Conservation (phyloP, 2,797 vertebrate genomes). For the Leucoraja ocellata region DNA sequence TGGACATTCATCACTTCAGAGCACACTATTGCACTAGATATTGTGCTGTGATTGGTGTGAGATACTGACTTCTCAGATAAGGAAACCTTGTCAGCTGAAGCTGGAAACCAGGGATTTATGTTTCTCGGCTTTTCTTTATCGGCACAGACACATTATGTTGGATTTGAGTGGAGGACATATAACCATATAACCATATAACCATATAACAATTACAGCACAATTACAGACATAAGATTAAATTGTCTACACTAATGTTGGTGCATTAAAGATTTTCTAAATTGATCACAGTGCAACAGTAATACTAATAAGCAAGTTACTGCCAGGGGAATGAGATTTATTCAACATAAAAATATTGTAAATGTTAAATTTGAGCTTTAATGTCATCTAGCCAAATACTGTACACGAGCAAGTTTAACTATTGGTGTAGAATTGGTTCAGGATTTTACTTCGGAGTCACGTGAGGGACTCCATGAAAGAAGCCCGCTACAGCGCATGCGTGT, state of each 20-base stretch:
- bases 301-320: not conserved
- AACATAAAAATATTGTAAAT: not conserved
- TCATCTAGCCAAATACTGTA: not conserved
- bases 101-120: conserved; percentile 44
- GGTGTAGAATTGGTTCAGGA: not conserved
- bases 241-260: conserved; percentile 9
- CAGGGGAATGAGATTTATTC: not conserved
- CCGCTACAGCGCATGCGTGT: too few species aligned
- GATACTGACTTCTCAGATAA: conserved; percentile 42
- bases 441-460: too few species aligned
- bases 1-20: conserved; percentile 52
- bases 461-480: too few species aligned
- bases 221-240: conserved; percentile 40
- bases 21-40: conserved; percentile 44
- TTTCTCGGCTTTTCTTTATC: conserved; percentile 44
- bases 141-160: conserved; percentile 38
- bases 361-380: not conserved
- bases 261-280: conserved; percentile 38
- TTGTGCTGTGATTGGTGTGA: conserved; percentile 43
- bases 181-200: too few species aligned
- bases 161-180: conserved; percentile 25
- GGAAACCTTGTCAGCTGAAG: conserved; percentile 43
- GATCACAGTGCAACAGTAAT: not conserved
- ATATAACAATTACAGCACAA: too few species aligned
- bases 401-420: not conserved